A percentile compares a stretch with the other conserved stretches of the same genome.
These are phyloP conservation scores for Perca flavescens DNA, from an alignment of 2,113 vertebrate species.

Conservation along the genomic window DNA sequence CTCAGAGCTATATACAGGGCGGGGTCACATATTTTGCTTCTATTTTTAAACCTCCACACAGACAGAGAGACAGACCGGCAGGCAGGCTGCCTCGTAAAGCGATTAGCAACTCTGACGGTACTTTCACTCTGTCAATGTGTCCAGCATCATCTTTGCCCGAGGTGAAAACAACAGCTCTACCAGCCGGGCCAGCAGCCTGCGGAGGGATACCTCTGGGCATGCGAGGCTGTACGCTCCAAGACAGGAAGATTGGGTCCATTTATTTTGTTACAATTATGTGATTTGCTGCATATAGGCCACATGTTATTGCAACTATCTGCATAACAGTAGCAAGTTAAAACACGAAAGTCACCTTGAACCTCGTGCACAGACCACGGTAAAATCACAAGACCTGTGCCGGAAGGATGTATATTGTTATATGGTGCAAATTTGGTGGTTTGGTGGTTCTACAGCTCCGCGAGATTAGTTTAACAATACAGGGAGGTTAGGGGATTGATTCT, in stretches of 20 bases:
- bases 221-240: slow-evolving; percentile 47
- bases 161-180: slow-evolving; percentile 65
- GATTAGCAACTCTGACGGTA: slow-evolving; percentile 80
- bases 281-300: background rate
- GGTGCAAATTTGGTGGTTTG: background rate
- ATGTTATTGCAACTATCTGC: background rate
- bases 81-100: slow-evolving; percentile 71
- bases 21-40: slow-evolving; percentile 69
- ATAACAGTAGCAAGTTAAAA: background rate
- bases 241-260: slow-evolving; percentile 12
- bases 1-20: slow-evolving; percentile 57
- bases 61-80: slow-evolving; percentile 29
- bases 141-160: slow-evolving; percentile 72
- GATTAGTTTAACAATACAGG: background rate
- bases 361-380: background rate
- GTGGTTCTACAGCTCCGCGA: background rate
- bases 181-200: slow-evolving; percentile 54
- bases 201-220: slow-evolving; percentile 36
- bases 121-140: slow-evolving; percentile 75
- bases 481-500: background rate
- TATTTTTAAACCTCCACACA: slow-evolving; percentile 79
- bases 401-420: background rate
- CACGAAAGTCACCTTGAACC: slow-evolving; percentile 33
- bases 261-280: background rate
- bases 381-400: background rate